Conservation (phyloP, 2,113 vertebrate genomes). For the Bombycilla garrulus region DNA sequence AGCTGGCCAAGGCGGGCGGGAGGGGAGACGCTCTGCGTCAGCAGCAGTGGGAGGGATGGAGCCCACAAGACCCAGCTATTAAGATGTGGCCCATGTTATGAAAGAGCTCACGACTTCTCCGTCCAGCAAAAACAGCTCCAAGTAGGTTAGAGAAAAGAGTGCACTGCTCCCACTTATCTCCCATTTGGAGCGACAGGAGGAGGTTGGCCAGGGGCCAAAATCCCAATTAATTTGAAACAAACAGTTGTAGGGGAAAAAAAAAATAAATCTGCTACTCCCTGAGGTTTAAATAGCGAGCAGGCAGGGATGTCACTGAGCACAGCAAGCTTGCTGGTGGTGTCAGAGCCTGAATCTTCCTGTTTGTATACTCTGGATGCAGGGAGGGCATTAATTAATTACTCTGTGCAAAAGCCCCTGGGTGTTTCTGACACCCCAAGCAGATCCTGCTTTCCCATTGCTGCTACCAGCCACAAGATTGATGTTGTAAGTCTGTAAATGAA, state of each 20-base stretch:
- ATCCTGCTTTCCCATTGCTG: background rate
- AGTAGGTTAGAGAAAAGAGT: background rate
- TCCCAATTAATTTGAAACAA: background rate
- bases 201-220: background rate
- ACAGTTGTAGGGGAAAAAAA: background rate
- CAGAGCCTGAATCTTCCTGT: background rate
- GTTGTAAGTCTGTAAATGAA: fast-evolving
- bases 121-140: background rate
- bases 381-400: background rate
- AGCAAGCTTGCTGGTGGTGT: background rate
- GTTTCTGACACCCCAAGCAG: background rate
- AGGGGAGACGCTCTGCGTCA: conserved; percentile 52
- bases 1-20: conserved; percentile 38
- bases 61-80: background rate
- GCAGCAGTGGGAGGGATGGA: conserved; percentile 36
- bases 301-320: background rate
- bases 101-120: background rate
- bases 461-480: background rate
- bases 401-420: background rate
- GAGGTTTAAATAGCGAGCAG: background rate
- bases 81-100: background rate
- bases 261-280: background rate
- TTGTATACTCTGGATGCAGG: background rate
- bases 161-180: background rate
- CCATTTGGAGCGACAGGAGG: background rate